A percentile compares a stretch with the other conserved stretches of the same genome.
These are phyloP conservation scores for Brachyrhaphis roseni DNA, from an alignment of 2,797 vertebrate genomes.

Conservation along the genomic window DNA sequence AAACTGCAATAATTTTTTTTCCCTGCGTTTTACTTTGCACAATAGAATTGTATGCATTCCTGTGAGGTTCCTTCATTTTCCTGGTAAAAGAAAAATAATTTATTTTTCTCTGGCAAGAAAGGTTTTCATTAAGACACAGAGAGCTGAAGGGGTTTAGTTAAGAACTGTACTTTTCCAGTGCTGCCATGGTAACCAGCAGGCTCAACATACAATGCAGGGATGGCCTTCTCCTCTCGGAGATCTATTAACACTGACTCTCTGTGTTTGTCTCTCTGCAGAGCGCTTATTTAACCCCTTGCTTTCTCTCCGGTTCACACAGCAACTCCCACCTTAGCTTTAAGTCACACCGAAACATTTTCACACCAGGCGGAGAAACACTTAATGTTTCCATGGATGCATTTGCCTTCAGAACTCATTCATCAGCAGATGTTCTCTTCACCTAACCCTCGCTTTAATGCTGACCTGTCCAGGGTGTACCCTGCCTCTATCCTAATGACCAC, in stretches of 20 bases:
- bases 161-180: constrained; percentile 67
- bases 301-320: constrained; percentile 28
- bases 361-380: constrained; percentile 1
- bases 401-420: constrained; percentile 1
- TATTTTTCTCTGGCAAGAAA: constrained; percentile 44
- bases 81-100: constrained; percentile 31
- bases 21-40: not conserved
- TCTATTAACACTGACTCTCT: constrained; percentile 73
- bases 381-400: constrained; percentile 7
- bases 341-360: not conserved
- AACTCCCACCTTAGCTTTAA: constrained; percentile 28
- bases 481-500: not conserved
- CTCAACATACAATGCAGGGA: constrained; percentile 71
- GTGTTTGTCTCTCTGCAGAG: constrained; percentile 58
- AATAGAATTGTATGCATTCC: constrained; percentile 8
- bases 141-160: constrained; percentile 60
- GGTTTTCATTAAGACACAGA: constrained; percentile 59
- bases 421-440: not conserved
- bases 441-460: not conserved
- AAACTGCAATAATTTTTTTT: not conserved
- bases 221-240: constrained; percentile 68
- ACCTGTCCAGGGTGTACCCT: not conserved
- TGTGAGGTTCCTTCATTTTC: constrained; percentile 5
- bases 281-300: constrained; percentile 64
- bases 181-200: constrained; percentile 75